Evolutionary conservation across 2,797 vertebrate species (phyloP).

Genomic region (Phylloscopus collybita): DNA sequence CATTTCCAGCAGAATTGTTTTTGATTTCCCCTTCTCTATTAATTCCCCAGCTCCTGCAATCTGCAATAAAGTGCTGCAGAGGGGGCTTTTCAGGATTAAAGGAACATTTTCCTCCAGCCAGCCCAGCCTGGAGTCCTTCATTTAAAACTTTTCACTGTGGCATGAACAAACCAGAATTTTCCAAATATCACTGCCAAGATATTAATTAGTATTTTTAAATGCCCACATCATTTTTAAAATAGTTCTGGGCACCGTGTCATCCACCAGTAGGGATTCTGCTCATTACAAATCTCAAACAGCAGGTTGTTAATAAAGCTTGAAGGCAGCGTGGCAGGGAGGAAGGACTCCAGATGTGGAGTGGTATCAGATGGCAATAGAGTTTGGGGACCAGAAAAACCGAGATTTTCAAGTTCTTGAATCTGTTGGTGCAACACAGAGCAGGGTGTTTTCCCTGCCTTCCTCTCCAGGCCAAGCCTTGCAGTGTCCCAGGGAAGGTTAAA

Average conservation of each 20-base stretch:
- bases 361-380: not conserved
- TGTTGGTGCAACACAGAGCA: not conserved
- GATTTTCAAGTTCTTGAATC: not conserved
- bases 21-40: not conserved
- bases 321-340: not conserved
- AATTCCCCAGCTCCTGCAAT: not conserved
- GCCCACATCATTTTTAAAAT: not conserved
- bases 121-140: not conserved
- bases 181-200: not conserved
- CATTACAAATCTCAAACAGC: not conserved
- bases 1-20: conserved; percentile 13
- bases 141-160: not conserved
- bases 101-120: not conserved
- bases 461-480: not conserved
- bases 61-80: not conserved
- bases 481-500: not conserved
- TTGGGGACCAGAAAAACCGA: not conserved
- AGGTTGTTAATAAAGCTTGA: not conserved
- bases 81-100: not conserved
- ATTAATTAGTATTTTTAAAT: conserved; percentile 54
- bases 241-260: conserved; percentile 12
- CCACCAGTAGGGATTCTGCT: conserved; percentile 48
- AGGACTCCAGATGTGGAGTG: not conserved
- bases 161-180: not conserved
- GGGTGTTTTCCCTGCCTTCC: not conserved